Conservation (phyloP, 2,888 invertebrate species). For the Thereva unica region DNA sequence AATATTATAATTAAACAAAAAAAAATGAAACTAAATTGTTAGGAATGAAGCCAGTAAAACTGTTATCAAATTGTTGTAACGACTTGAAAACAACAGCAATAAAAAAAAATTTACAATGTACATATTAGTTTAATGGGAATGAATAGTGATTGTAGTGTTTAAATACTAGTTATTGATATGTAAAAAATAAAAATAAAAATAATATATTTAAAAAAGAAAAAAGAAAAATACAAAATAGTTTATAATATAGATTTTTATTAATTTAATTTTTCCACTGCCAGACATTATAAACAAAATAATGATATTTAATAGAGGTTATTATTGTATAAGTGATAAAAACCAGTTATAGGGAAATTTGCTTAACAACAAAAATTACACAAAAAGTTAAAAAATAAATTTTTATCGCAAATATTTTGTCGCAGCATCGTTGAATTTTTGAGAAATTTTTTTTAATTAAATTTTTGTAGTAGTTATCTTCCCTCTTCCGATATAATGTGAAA, state of each 20-base stretch:
- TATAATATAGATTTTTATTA: slow-evolving; percentile 34
- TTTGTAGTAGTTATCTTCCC: no score
- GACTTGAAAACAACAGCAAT: slow-evolving; percentile 25
- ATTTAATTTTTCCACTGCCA: slow-evolving; percentile 40
- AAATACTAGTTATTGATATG: slow-evolving; percentile 24
- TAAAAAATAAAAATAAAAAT: slow-evolving; percentile 17
- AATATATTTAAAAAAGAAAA: slow-evolving; percentile 21
- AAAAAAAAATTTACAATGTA: slow-evolving; percentile 19
- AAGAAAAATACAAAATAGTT: slow-evolving; percentile 29
- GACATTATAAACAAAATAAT: slow-evolving; percentile 28
- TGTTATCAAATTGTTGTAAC: slow-evolving; percentile 1
- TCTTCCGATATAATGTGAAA: no score
- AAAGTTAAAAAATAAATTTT: slow-evolving; percentile 29
- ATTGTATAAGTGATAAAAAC: slow-evolving; percentile 21
- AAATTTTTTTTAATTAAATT: no score
- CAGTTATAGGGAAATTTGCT: slow-evolving; percentile 3
- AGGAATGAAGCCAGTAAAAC: not conserved
- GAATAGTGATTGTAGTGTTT: slow-evolving; percentile 31
- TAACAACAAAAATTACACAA: not conserved
- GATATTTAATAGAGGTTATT: slow-evolving; percentile 29
- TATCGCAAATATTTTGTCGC: slow-evolving; percentile 36
- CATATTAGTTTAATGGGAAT: slow-evolving; percentile 24
- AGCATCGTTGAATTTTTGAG: no score
- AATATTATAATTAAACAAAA: not conserved
- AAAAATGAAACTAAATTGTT: slow-evolving; percentile 1